Percentiles rank a stretch among this genome's conserved stretches.
Evolutionary conservation across 2,797 vertebrate genomes (phyloP).

Genomic region (Prionace glauca): DNA sequence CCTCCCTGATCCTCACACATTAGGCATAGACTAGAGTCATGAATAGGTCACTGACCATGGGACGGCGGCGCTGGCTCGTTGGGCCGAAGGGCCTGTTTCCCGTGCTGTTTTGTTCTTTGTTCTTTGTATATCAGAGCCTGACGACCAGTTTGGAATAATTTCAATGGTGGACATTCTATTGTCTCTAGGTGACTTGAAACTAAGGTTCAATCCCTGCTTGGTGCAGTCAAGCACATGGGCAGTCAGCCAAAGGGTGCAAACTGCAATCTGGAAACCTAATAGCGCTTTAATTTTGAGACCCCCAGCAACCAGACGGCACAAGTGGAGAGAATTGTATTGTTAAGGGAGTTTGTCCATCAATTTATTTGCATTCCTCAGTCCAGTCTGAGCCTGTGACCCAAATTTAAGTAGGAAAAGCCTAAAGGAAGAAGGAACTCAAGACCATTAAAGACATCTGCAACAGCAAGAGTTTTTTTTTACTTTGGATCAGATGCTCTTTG

Average conservation of each 20-base stretch:
- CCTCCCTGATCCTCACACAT: too few relatives aligned
- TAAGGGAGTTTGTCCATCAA: background rate
- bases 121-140: background rate
- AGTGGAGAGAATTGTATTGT: background rate
- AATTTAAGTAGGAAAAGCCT: background rate
- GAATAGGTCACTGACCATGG: too few relatives aligned
- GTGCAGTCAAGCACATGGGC: background rate
- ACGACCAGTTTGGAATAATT: background rate
- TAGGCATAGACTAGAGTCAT: too few relatives aligned
- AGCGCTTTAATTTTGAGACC: background rate
- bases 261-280: background rate
- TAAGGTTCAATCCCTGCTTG: background rate
- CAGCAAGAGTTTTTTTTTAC: background rate
- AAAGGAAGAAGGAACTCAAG: background rate
- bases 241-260: background rate
- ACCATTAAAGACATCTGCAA: background rate
- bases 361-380: background rate
- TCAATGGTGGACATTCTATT: background rate
- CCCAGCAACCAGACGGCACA: background rate
- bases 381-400: background rate
- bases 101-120: too few relatives aligned
- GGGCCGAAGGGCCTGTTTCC: too few relatives aligned
- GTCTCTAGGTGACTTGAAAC: background rate
- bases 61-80: too few relatives aligned
- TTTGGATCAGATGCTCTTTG: too few relatives aligned